Evolutionary conservation across 2,113 vertebrate species (phyloP).

Genomic region (Myiopsitta monachus): DNA sequence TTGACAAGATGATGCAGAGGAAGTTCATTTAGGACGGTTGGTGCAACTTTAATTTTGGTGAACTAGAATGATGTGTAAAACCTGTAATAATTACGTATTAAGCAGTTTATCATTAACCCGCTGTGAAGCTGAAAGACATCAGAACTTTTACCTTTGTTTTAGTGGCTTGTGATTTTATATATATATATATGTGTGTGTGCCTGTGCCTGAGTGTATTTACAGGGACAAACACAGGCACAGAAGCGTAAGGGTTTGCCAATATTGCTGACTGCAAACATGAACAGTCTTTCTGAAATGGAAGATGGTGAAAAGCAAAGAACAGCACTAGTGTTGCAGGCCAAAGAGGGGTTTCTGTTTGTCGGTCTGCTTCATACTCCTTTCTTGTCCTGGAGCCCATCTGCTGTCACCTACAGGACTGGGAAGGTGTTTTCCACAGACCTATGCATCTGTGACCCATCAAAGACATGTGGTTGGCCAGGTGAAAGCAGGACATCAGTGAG

Average conservation of each 20-base stretch:
- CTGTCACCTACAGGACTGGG: accelerated
- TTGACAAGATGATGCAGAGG: accelerated
- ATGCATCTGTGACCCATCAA: not conserved
- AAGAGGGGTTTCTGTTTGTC: not conserved
- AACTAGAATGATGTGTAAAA: too few species aligned
- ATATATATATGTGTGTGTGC: accelerated
- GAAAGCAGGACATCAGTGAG: accelerated
- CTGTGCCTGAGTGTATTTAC: too few species aligned
- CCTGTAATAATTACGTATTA: not conserved
- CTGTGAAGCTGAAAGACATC: not conserved
- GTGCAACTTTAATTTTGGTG: not conserved
- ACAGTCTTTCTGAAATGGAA: not conserved
- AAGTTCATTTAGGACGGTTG: not conserved
- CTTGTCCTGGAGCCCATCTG: not conserved
- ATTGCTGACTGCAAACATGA: too few species aligned
- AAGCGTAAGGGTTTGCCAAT: accelerated
- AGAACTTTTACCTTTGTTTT: not conserved
- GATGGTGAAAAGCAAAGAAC: not conserved
- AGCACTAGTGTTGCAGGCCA: too few species aligned
- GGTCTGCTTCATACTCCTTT: not conserved
- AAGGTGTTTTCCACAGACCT: not conserved
- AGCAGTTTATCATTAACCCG: not conserved
- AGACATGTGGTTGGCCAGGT: accelerated
- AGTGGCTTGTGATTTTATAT: not conserved
- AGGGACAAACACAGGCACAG: too few species aligned